Conservation (phyloP, 2,113 vertebrate species). For the Hypocryptadius cinnamomeus region DNA sequence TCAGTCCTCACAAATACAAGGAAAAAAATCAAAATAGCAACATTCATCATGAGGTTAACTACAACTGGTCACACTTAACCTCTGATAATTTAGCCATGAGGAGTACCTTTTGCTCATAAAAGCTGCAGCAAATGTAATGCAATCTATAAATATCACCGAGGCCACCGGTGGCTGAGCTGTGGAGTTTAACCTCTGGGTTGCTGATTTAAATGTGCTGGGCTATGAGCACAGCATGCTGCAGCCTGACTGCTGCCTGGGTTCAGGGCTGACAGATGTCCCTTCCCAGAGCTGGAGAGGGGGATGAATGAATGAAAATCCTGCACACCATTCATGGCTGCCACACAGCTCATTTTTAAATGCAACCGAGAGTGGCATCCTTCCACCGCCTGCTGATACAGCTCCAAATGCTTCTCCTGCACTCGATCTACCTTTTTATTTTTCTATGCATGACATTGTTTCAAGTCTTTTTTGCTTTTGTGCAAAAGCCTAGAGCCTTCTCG, state of each 20-base stretch:
- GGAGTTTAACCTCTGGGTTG: constrained; percentile 9
- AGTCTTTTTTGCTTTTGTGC: neutral
- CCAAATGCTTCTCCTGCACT: neutral
- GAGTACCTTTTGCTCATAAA: neutral
- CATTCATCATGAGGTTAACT: neutral
- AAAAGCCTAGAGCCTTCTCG: neutral
- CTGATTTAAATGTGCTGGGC: constrained; percentile 5
- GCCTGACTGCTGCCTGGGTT: neutral
- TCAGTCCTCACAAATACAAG: neutral
- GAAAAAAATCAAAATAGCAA: neutral
- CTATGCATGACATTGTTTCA: neutral
- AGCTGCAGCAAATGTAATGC: neutral
- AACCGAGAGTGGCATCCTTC: neutral
- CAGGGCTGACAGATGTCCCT: constrained; percentile 41
- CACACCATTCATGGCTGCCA: neutral
- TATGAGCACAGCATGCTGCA: neutral
- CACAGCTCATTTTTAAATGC: neutral
- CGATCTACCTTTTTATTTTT: neutral
- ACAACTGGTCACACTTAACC: neutral
- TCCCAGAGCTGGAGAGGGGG: neutral
- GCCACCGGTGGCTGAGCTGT: neutral
- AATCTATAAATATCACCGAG: constrained; percentile 29
- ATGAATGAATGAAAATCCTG: constrained; percentile 29
- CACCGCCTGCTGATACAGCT: neutral
- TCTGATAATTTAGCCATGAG: neutral